These are phyloP conservation scores for Gnathonemus echidnorhynchus DNA, from an alignment of 2,113 vertebrate species.

Conservation along the genomic window DNA sequence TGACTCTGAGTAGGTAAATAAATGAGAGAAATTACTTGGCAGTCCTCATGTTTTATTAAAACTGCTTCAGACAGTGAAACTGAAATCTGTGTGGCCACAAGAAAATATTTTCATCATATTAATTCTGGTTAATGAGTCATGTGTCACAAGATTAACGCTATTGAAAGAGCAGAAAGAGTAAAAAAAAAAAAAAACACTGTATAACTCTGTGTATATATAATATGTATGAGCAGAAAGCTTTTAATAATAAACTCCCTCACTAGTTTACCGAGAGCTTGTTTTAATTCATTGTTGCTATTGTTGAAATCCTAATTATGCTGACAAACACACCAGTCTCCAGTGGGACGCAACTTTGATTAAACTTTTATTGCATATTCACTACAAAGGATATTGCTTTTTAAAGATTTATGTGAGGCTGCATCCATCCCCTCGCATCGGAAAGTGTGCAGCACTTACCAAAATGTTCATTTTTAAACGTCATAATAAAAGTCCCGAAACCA, in stretches of 20 bases:
- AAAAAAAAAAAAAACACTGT: not conserved
- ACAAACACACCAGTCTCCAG: not conserved
- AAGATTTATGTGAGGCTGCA: not conserved
- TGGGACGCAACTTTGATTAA: not conserved
- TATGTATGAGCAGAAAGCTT: not conserved
- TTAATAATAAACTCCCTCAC: not conserved
- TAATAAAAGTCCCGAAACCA: not conserved
- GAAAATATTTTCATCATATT: not conserved
- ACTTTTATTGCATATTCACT: conserved; percentile 8
- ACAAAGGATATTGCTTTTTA: conserved; percentile 10
- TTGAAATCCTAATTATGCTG: conserved; percentile 12
- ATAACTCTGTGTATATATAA: not conserved
- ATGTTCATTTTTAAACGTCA: not conserved
- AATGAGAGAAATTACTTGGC: not conserved
- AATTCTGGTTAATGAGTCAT: not conserved
- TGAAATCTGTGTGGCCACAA: not conserved
- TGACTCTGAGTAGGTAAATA: not conserved
- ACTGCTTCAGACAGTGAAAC: not conserved
- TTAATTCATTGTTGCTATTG: conserved; percentile 4
- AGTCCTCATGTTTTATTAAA: not conserved
- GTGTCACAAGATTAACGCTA: not conserved
- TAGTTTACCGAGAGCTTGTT: not conserved
- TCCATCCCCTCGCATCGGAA: not conserved
- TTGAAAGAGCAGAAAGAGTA: not conserved
- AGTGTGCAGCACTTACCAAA: not conserved